A percentile compares a stretch with the other conserved stretches of the same genome.
Conservation (phyloP, 2,113 vertebrate genomes). For the Australoheros scitulus region DNA sequence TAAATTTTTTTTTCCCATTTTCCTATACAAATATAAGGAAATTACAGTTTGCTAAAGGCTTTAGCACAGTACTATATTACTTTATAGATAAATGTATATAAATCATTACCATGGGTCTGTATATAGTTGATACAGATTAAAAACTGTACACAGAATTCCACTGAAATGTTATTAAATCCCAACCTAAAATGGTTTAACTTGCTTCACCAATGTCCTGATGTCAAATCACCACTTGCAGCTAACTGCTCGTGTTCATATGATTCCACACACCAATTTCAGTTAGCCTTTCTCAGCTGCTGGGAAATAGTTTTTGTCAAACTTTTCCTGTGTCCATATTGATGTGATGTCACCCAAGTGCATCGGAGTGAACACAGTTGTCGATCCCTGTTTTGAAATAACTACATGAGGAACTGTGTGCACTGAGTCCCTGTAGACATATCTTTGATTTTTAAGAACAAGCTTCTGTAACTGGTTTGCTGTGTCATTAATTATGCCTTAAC, state of each 20-base stretch:
- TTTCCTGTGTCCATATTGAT: slow-evolving; percentile 6
- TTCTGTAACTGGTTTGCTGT: not conserved
- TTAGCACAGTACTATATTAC: not conserved
- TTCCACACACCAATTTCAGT: not conserved
- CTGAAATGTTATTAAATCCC: not conserved
- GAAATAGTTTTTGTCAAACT: slow-evolving; percentile 1
- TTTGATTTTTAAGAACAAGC: slow-evolving; percentile 32
- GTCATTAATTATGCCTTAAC: not conserved
- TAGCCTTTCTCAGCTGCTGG: not conserved
- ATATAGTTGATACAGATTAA: not conserved
- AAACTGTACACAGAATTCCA: not conserved
- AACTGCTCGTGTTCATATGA: not conserved
- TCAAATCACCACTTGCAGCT: not conserved
- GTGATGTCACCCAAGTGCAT: slow-evolving; percentile 18
- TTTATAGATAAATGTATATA: not conserved
- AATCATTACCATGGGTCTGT: not conserved
- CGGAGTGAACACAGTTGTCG: not conserved
- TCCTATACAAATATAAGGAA: not conserved
- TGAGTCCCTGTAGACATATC: not conserved
- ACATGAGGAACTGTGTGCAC: not conserved
- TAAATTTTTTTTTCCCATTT: not conserved
- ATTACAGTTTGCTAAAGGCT: not conserved
- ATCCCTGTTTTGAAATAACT: slow-evolving; percentile 11
- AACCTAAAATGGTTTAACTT: not conserved
- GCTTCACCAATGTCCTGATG: not conserved